Evolutionary conservation across 2,113 vertebrate species (phyloP).

Genomic region (Anthoscopus minutus): DNA sequence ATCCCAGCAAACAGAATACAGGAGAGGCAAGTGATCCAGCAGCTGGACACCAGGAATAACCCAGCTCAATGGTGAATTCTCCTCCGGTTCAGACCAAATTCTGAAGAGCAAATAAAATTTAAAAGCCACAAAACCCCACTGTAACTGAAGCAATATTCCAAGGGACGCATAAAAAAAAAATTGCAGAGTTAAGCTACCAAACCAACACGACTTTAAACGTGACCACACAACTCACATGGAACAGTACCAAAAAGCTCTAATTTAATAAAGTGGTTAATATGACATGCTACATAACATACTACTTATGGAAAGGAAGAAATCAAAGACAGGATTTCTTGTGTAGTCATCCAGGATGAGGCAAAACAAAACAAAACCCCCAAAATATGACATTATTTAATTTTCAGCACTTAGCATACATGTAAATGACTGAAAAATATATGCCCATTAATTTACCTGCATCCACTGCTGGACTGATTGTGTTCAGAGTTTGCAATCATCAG

Average conservation of each 20-base stretch:
- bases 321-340: not conserved
- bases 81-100: not conserved
- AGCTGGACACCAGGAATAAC: not conserved
- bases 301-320: not conserved
- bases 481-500: constrained; percentile 81
- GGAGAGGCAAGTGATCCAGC: not conserved
- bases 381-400: not conserved
- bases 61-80: not conserved
- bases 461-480: constrained; percentile 84
- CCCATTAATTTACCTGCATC: constrained; percentile 79
- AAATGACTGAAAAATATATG: not conserved
- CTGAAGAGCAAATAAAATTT: not conserved
- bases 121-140: not conserved
- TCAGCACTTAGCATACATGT: not conserved
- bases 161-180: not conserved
- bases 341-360: not conserved
- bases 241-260: not conserved
- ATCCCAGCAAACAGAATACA: not conserved
- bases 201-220: not conserved
- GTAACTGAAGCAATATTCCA: not conserved
- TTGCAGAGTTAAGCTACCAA: not conserved
- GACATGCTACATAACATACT: not conserved
- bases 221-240: not conserved
- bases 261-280: not conserved
- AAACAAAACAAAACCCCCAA: not conserved